These are phyloP conservation scores for Labeo rohita DNA, from an alignment of 2,113 vertebrate genomes.

Conservation along the genomic window DNA sequence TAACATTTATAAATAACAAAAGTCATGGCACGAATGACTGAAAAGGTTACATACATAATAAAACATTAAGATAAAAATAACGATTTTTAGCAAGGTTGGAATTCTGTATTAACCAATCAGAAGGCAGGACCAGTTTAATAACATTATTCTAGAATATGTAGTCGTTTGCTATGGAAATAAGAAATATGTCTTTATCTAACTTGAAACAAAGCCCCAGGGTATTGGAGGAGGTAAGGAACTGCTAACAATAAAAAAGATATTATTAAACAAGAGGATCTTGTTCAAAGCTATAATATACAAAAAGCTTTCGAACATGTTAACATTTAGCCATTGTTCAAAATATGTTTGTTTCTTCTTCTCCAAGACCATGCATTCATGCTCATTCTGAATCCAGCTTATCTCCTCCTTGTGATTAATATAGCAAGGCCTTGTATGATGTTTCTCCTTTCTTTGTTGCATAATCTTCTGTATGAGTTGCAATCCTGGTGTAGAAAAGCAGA, in stretches of 20 bases:
- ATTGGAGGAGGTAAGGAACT: conserved; percentile 1
- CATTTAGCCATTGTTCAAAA: neutral
- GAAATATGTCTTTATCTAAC: conserved; percentile 31
- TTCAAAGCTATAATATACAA: neutral
- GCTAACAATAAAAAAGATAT: neutral
- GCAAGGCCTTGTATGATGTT: conserved; percentile 57
- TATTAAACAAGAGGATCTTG: neutral
- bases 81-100: neutral
- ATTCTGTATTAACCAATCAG: neutral
- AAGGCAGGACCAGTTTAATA: neutral
- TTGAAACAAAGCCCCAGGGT: conserved; percentile 50
- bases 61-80: neutral
- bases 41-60: neutral
- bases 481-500: conserved; percentile 63
- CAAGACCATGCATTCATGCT: conserved; percentile 43
- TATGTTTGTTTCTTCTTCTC: conserved; percentile 30
- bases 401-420: conserved; percentile 66
- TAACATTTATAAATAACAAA: neutral
- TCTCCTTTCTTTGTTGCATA: conserved; percentile 66
- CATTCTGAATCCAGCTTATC: conserved; percentile 65
- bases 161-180: neutral
- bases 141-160: neutral
- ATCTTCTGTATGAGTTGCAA: conserved; percentile 66
- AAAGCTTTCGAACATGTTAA: neutral
- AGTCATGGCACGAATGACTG: too few species aligned